Evolutionary conservation across 2,888 invertebrate species (phyloP), one percentile per base, ranked within the genome.

Genomic region (Eupsilia transversa): DNA sequence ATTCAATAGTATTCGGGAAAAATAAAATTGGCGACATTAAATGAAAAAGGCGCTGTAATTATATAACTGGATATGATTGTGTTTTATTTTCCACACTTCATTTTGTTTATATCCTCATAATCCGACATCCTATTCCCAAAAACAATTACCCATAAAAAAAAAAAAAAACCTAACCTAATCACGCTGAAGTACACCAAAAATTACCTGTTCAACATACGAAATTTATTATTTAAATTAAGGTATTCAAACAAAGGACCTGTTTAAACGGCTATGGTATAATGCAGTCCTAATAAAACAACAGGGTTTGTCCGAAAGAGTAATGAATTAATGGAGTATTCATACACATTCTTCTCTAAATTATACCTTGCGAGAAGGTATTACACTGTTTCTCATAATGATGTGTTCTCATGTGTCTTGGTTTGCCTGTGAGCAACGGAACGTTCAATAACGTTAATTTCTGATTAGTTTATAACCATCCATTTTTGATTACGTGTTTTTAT

Each of bases 141-240:
- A 73, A 81, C 54, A 77, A 78, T 82, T 78, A 78, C 30, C 82
- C 66, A 77, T 86, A 78, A 84, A 79, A 77, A 57, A 69, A 77
- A 77, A 68, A 54, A 76, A 77, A 78, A 67, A 68, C 72, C 49
- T 67, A 66, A 61, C 57, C 61, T 83, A 85, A 82, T 85, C 79
- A 85, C 75, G 67, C 59, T 63, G 43, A 49, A 57, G 64, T 54
- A 54, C 67, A 66, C 72, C 68, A 65, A 75, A 84, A 81, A 84
- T 87, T 81, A 87, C 78, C 71, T 66, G 79, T 82, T 68, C 68
- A 80, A 80, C 83, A 82, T 41, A 68, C 78, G 72, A 79, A 80
- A 87, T 87, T 86, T 89, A 89, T 87, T 88, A 88, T 89, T 87
- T 86, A 88, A 89, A 89, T 89, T 86, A 88, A 86, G 86, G 87